phyloP scores from a whole-genome alignment of 2,888 invertebrate species.

The Microplitis manilae region DNA sequence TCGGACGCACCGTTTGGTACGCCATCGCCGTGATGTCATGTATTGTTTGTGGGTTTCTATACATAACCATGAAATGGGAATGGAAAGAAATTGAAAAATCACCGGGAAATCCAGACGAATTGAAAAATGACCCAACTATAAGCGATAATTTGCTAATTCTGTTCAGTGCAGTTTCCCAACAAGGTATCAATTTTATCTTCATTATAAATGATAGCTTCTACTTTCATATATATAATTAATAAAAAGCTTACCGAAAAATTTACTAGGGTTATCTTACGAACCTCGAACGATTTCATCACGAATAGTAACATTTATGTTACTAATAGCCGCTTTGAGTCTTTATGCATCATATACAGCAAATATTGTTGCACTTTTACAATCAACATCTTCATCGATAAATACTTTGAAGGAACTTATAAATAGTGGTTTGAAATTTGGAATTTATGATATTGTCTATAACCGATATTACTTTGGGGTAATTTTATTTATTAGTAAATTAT shows the following conservation, averaged over 20 bases:
- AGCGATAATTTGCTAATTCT: constrained; percentile 75
- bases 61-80: constrained; percentile 73
- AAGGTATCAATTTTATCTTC: constrained; percentile 70
- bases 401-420: constrained; percentile 78
- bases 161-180: constrained; percentile 78
- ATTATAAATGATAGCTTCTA: background rate
- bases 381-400: constrained; percentile 80
- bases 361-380: constrained; percentile 82
- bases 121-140: constrained; percentile 62
- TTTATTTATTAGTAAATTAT: background rate
- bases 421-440: constrained; percentile 79
- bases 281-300: constrained; percentile 72
- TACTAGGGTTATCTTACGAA: constrained; percentile 68
- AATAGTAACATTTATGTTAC: constrained; percentile 77
- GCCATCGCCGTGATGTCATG: constrained; percentile 73
- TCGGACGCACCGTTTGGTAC: constrained; percentile 79
- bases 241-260: background rate
- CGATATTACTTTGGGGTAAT: constrained; percentile 79
- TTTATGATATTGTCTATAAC: constrained; percentile 81
- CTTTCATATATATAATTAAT: background rate
- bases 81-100: constrained; percentile 50
- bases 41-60: constrained; percentile 72
- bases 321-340: constrained; percentile 79
- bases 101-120: constrained; percentile 42
- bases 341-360: constrained; percentile 85